Base-by-base conservation (phyloP, 2,797 vertebrate species). In the Saxicola maurus region DNA sequence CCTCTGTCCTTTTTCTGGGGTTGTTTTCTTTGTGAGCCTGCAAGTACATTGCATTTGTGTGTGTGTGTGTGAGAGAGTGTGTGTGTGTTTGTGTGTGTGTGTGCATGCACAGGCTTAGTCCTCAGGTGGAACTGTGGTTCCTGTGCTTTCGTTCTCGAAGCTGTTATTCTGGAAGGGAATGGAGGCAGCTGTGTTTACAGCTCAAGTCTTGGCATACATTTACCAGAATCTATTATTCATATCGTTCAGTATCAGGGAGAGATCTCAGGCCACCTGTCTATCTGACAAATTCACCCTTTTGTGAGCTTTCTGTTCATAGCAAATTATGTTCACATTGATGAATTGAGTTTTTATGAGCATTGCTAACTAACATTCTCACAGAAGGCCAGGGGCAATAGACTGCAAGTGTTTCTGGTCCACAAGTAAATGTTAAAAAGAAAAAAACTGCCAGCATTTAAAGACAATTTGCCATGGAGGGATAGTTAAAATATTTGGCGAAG, bases 171-270 rank as follows among this genome's bases (percentile, higher is more conserved):
- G 99, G 99, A 99, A 98, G 98, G 98, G 98, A 98, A 98, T 98
- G 98, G 98, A 99, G 98, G 99, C 99, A 99, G 99, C 99, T 99
- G 99, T 99, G 99, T 99, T 99, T 99, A 99, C 99, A 98, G 98
- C 98, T 98, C 98, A 98, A 98, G 98, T 98, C 98, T 98, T 99
- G 99, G 99, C 99, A 99, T 98, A 99, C 98, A 99, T 99, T 99
- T 99, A 99, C 98, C 98, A 99, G 98, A 99, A 99, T 99, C 99
- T 99, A 99, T 99, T 99, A 99, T 99, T 99, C 99, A 99, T 99
- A 99, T 99, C 98, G 98, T 99, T 99, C 98, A 99, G 98, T 99
- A 99, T 99, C 98, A 99, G 98, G 98, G 98, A 98, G 98, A 99
- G 99, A 99, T 99, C 99, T 99, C 98, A 98, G 98, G 98, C 99